Evolutionary conservation across 2,113 vertebrate genomes (phyloP).

Genomic region (Polypterus bichir): DNA sequence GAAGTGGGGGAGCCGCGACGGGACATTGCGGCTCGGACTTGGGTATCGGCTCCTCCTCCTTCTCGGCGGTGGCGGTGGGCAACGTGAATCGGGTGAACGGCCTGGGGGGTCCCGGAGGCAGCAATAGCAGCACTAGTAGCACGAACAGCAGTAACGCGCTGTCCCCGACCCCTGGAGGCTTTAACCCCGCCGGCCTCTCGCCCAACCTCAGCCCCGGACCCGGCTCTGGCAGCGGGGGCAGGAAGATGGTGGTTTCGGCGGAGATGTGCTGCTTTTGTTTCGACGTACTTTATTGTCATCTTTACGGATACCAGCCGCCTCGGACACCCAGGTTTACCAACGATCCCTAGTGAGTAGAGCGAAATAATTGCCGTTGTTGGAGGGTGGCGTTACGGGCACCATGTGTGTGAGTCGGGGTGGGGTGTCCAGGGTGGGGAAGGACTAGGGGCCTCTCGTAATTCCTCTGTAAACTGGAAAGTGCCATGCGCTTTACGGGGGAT

Average conservation of each 20-base stretch:
- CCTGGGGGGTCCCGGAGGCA: conserved; percentile 67
- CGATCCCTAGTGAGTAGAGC: conserved; percentile 85
- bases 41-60: conserved; percentile 63
- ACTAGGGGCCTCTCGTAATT: too few relatives aligned
- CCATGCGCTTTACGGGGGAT: too few relatives aligned
- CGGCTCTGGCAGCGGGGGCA: conserved; percentile 63
- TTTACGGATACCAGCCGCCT: conserved; percentile 92
- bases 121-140: conserved; percentile 55
- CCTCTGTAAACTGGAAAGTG: too few relatives aligned
- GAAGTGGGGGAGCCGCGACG: conserved; percentile 65
- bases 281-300: conserved; percentile 96
- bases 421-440: conserved; percentile 12
- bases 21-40: conserved; percentile 71
- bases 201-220: conserved; percentile 59
- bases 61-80: conserved; percentile 59
- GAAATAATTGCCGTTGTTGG: too few relatives aligned
- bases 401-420: conserved; percentile 16
- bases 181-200: conserved; percentile 57
- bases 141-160: conserved; percentile 45
- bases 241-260: conserved; percentile 92
- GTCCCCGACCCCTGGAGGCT: conserved; percentile 54
- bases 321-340: conserved; percentile 96
- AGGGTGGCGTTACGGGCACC: too few relatives aligned
- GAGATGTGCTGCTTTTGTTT: conserved; percentile 98
- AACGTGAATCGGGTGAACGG: conserved; percentile 55